phyloP scores from a whole-genome alignment of 2,888 invertebrate genomes.

The Ennomos quercinarius region DNA sequence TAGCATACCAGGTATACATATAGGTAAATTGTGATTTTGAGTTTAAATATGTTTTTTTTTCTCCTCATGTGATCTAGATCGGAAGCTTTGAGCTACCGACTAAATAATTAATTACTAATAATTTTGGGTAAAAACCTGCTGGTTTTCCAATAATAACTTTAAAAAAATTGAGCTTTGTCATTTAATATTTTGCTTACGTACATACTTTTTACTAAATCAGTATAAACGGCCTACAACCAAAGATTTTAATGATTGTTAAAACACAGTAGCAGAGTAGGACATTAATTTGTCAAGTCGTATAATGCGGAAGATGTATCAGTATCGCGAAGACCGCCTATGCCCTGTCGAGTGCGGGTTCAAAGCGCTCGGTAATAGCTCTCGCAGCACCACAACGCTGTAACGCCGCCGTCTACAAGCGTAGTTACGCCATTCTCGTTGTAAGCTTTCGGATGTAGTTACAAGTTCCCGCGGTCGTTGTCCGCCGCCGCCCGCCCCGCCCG shows the following conservation, averaged over 20 bases:
- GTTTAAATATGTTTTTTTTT: no score
- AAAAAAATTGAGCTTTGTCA: no score
- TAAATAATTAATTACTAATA: no score
- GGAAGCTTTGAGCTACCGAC: no score
- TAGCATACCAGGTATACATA: no score
- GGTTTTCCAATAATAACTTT: no score
- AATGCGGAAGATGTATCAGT: slow-evolving; percentile 68
- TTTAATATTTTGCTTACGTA: no score
- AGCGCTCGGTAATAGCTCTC: slow-evolving; percentile 59
- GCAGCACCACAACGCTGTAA: slow-evolving; percentile 55
- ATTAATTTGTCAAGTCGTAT: slow-evolving; percentile 38
- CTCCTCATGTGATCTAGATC: no score
- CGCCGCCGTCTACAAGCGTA: slow-evolving; percentile 41
- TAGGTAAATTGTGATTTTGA: no score
- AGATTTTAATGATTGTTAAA: slow-evolving; percentile 5
- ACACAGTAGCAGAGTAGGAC: slow-evolving; percentile 13
- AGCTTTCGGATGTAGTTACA: slow-evolving; percentile 79
- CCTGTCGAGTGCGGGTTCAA: slow-evolving; percentile 69
- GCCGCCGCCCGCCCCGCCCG: slow-evolving; percentile 44
- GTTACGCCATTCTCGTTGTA: slow-evolving; percentile 65
- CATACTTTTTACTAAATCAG: no score
- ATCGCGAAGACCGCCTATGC: slow-evolving; percentile 65
- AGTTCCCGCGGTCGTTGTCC: slow-evolving; percentile 84
- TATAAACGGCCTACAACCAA: background rate
- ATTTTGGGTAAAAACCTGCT: no score